Base-by-base conservation (phyloP, 2,888 invertebrate genomes). In the Sericinus montela region DNA sequence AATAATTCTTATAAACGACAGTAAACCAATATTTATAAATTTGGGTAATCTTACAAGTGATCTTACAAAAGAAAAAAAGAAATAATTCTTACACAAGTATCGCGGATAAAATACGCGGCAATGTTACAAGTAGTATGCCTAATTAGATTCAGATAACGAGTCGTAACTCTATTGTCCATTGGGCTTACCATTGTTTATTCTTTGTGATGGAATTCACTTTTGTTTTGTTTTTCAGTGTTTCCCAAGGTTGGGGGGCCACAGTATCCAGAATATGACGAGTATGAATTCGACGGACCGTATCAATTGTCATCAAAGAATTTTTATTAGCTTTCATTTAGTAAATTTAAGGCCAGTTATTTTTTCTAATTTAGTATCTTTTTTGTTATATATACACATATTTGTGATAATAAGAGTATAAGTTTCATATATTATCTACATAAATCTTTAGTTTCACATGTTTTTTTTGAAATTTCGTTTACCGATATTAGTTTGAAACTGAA, bases 241-340 rank as follows among this genome's bases (percentile, higher is more conserved):
- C 66, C 77, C n/a, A 78, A 74, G 54, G 61, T 62, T 36, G 72
- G 63, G 1, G 69, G 66, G 10, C 65, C 65, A 3, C 76, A 72
- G 50, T 80, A 70, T 55, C 71, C 75, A 4, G 84, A 82, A 34
- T 86, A 82, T 57, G 81, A 83, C 16, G 73, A 71, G 0, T 79
- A 75, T 37, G 81, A 81, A 1, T 55, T 72, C 23, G 75, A 79
- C 9, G 79, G 71, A 28, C 73, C 70, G 0, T 76, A 60, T 48
- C 56, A 50, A 29, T 42, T 50, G 45, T 41, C 50, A 37, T 48
- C 58, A 13, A 56, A 57, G 36, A 54, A 59, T 43, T 62, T 48
- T 45, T 63, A 60, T 52, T 58, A 56, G 36, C 7, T 44, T 29
- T 9, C 9, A 40, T 34, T 14, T n/a, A 28, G 4, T 9, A 35